These are phyloP conservation scores for Drosophila insularis DNA, from an alignment of 1,140 invertebrate genomes.

Conservation along the genomic window DNA sequence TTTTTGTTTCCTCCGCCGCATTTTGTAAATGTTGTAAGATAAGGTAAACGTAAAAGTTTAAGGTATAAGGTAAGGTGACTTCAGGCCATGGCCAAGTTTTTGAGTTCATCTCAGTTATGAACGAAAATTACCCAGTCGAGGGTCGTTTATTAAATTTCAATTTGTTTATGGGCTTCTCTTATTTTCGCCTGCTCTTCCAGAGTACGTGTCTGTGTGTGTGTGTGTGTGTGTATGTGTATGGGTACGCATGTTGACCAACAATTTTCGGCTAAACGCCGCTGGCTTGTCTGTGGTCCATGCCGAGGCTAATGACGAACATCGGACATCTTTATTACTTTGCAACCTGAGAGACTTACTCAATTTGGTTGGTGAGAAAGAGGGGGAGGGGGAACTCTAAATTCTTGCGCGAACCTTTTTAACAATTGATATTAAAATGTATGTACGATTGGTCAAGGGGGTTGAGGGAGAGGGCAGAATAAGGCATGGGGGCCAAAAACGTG, in stretches of 20 bases:
- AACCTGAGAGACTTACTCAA: conserved; percentile 2
- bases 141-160: conserved; percentile 20
- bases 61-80: not conserved
- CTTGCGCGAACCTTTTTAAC: conserved; percentile 8
- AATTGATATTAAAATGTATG: conserved; percentile 15
- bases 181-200: not conserved
- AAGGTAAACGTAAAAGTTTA: not conserved
- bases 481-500: not conserved
- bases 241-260: not conserved
- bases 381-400: not conserved
- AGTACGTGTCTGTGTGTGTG: not conserved
- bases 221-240: not conserved
- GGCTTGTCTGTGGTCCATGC: conserved; percentile 3
- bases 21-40: not conserved
- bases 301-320: conserved; percentile 10
- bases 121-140: conserved; percentile 9
- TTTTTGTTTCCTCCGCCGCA: not conserved
- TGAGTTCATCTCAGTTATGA: too few relatives aligned
- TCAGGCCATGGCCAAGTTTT: not conserved
- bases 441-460: not conserved
- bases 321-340: conserved; percentile 14
- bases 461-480: not conserved
- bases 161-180: conserved; percentile 13
- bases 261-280: conserved; percentile 9
- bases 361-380: not conserved